A percentile compares a stretch with the other conserved stretches of the same genome.
phyloP scores from a whole-genome alignment of 2,113 vertebrate species.

The Trogon melanurus region DNA sequence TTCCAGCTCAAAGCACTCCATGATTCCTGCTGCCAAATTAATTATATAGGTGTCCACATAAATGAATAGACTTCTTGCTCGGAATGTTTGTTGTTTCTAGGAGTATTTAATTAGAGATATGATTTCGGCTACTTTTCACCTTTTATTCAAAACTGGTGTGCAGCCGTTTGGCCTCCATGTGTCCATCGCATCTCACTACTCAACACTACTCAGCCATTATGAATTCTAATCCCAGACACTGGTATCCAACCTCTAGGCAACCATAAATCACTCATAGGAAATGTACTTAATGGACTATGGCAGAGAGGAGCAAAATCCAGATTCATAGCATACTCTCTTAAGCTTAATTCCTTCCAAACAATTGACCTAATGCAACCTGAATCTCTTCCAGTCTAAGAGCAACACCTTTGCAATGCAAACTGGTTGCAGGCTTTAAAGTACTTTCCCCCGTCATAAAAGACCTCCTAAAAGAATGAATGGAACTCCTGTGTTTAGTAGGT shows the following conservation, averaged over 20 bases:
- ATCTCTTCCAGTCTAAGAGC: neutral
- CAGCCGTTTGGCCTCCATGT: neutral
- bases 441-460: neutral
- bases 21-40: neutral
- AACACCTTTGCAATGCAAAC: neutral
- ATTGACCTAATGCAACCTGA: neutral
- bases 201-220: neutral
- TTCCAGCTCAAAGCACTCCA: too few species aligned
- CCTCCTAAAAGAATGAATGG: neutral
- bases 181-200: neutral
- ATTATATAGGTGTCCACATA: neutral
- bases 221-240: neutral
- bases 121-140: neutral
- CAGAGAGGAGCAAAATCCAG: neutral
- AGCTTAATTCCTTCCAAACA: neutral
- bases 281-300: rapidly evolving
- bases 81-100: neutral
- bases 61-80: neutral
- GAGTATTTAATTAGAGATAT: neutral
- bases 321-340: neutral
- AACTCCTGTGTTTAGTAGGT: neutral
- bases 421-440: neutral
- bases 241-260: neutral
- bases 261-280: neutral
- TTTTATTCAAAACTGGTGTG: neutral